Conservation (phyloP, 2,113 vertebrate species). For the Rhinoptilus africanus region DNA sequence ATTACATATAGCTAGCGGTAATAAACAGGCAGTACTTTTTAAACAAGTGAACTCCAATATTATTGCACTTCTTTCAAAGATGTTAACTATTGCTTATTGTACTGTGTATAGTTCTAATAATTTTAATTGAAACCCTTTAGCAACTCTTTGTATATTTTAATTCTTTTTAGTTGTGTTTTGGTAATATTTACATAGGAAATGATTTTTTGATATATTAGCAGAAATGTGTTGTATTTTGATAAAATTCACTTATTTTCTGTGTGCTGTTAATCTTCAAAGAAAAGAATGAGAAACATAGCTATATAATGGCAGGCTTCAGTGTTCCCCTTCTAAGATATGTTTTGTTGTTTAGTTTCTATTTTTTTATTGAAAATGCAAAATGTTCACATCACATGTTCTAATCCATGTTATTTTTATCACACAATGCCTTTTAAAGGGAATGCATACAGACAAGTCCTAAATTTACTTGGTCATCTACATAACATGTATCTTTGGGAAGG, state of each 20-base stretch:
- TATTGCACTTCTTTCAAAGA: conserved; percentile 76
- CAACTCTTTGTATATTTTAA: conserved; percentile 78
- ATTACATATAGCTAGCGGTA: conserved; percentile 35
- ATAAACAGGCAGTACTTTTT: conserved; percentile 65
- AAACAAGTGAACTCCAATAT: conserved; percentile 67
- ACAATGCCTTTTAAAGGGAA: conserved; percentile 67
- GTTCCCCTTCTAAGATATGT: conserved; percentile 46
- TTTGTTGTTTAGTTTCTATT: background rate
- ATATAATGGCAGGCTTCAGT: conserved; percentile 56
- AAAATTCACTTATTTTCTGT: conserved; percentile 71
- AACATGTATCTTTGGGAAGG: conserved; percentile 51
- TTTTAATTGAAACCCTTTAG: conserved; percentile 83
- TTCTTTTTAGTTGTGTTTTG: conserved; percentile 72
- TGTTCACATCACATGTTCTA: conserved; percentile 35
- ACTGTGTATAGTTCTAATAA: conserved; percentile 77
- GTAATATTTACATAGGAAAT: conserved; percentile 75
- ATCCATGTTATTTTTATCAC: conserved; percentile 25
- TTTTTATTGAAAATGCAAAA: conserved; percentile 57
- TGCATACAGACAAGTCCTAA: conserved; percentile 30
- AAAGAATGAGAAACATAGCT: conserved; percentile 62
- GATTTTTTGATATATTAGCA: conserved; percentile 73
- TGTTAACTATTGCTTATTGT: conserved; percentile 74
- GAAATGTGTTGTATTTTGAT: conserved; percentile 77
- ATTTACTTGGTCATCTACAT: conserved; percentile 40
- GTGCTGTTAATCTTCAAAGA: conserved; percentile 69